A percentile compares a stretch with the other conserved stretches of the same genome.
These are phyloP conservation scores for Riparia riparia DNA, from an alignment of 2,113 vertebrate genomes.

Conservation along the genomic window DNA sequence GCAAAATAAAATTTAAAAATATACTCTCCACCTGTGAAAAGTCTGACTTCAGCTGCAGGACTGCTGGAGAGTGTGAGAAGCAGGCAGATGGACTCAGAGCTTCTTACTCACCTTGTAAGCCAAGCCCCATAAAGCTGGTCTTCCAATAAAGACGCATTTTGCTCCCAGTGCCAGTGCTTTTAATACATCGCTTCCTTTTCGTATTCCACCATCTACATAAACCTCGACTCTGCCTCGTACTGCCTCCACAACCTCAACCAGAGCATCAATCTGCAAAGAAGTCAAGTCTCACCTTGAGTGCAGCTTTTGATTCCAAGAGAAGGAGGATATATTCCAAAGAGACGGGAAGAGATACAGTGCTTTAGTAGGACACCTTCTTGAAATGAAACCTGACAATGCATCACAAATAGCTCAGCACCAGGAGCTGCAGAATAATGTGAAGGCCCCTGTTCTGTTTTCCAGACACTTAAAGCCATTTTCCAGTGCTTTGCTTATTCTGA, in stretches of 20 bases:
- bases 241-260: constrained; percentile 88
- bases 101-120: constrained; percentile 86
- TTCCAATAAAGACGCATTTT: constrained; percentile 92
- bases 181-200: constrained; percentile 89
- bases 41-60: neutral
- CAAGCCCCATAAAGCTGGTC: constrained; percentile 92
- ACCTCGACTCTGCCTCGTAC: constrained; percentile 88
- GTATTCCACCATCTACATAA: constrained; percentile 91
- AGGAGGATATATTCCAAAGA: neutral
- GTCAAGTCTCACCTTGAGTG: neutral
- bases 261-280: constrained; percentile 86
- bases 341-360: neutral
- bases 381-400: neutral
- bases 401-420: neutral
- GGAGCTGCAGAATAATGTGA: neutral
- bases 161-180: constrained; percentile 93
- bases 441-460: neutral
- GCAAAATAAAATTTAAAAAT: neutral
- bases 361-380: neutral
- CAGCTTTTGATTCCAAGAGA: neutral
- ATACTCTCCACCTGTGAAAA: neutral
- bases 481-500: neutral
- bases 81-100: neutral
- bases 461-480: neutral
- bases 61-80: neutral